phyloP scores from a whole-genome alignment of 2,113 vertebrate genomes.

The Neoarius graeffei region DNA sequence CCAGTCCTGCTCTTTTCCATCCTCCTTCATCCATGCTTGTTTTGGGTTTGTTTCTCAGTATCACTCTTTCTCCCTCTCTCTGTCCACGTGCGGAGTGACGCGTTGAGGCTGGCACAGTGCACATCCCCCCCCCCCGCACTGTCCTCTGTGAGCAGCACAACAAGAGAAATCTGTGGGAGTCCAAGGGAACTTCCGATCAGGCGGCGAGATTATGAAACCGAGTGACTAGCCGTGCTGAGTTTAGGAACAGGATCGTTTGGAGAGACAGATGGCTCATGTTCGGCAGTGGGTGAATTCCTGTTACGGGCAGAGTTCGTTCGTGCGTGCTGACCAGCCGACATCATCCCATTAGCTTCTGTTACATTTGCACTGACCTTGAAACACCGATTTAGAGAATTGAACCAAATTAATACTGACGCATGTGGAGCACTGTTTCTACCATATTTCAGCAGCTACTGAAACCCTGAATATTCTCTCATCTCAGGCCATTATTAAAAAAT shows the following conservation, averaged over 20 bases:
- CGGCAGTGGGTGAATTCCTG: neutral
- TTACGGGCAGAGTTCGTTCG: neutral
- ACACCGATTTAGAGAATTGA: constrained; percentile 12
- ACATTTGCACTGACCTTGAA: constrained; percentile 50
- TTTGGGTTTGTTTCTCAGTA: neutral
- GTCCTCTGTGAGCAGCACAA: neutral
- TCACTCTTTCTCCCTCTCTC: constrained; percentile 28
- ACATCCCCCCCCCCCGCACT: neutral
- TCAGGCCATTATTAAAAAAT: too few relatives aligned
- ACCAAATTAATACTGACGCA: constrained; percentile 19
- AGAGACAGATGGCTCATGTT: constrained; percentile 2
- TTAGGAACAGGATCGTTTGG: neutral
- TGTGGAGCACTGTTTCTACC: constrained; percentile 12
- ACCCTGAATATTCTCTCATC: neutral
- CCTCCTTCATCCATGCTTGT: constrained; percentile 12
- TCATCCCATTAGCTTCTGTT: constrained; percentile 53
- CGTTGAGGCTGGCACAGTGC: constrained; percentile 44
- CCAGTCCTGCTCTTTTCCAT: constrained; percentile 25
- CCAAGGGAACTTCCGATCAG: constrained; percentile 14
- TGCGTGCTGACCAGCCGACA: neutral
- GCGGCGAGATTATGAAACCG: neutral
- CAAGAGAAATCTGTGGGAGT: neutral
- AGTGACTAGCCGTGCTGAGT: neutral
- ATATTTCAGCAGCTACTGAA: neutral
- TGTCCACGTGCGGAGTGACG: constrained; percentile 22